Conservation (phyloP, 2,888 invertebrate species). For the Carterocephalus palaemon region DNA sequence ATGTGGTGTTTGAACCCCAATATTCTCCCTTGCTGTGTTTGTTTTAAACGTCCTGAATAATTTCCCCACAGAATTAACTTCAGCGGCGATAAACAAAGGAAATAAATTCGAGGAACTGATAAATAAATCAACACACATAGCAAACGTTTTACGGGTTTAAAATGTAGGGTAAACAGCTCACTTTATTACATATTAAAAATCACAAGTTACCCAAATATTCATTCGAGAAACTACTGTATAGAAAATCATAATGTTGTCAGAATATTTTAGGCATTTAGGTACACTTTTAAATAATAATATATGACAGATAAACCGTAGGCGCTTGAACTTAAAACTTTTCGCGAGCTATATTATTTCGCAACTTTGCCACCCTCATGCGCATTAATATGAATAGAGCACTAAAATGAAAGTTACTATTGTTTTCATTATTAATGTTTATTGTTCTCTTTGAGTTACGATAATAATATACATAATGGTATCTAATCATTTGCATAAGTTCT, state of each 20-base stretch:
- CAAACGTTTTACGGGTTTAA: background rate
- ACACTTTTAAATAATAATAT: no score
- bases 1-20: conserved; percentile 4
- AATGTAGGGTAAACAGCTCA: conserved; percentile 5
- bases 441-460: no score
- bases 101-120: conserved; percentile 14
- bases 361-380: conserved; percentile 32
- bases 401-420: conserved; percentile 40
- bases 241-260: no score
- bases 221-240: no score
- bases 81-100: conserved; percentile 9
- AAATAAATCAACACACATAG: conserved; percentile 12
- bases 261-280: no score
- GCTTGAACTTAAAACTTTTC: conserved; percentile 33
- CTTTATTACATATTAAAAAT: no score
- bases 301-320: conserved; percentile 39
- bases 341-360: conserved; percentile 33
- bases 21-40: conserved; percentile 6
- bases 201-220: no score
- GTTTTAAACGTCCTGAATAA: conserved; percentile 8
- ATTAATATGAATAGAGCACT: conserved; percentile 39
- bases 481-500: no score
- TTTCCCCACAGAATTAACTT: conserved; percentile 10
- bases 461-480: no score
- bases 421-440: conserved; percentile 5